Conservation (phyloP, 2,797 vertebrate species). For the Nannoperca australis region DNA sequence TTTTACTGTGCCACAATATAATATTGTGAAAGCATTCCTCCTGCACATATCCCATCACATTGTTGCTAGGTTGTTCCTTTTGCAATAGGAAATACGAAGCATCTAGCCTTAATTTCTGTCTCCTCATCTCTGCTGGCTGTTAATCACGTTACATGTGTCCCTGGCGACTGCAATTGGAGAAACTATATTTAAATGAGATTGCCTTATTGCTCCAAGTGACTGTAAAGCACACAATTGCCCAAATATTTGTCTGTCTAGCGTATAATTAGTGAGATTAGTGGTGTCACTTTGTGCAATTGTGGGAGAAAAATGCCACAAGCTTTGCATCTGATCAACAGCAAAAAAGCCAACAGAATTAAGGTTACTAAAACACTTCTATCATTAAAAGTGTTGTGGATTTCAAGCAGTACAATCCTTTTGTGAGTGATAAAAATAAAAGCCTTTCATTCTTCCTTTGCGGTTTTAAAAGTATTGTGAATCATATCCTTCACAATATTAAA, state of each 20-base stretch:
- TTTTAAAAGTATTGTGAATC: neutral
- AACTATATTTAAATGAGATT: slow-evolving; percentile 45
- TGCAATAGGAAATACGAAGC: slow-evolving; percentile 4
- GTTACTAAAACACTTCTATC: neutral
- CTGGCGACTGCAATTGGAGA: slow-evolving; percentile 14
- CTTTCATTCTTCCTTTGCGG: neutral
- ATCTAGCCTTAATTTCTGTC: neutral
- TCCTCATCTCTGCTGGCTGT: slow-evolving; percentile 12
- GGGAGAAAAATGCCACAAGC: slow-evolving; percentile 3
- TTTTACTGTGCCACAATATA: neutral
- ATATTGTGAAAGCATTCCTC: neutral
- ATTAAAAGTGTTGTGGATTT: neutral
- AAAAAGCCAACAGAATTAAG: slow-evolving; percentile 5
- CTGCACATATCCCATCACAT: slow-evolving; percentile 14
- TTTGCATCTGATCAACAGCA: slow-evolving; percentile 9
- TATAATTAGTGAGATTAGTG: slow-evolving; percentile 40
- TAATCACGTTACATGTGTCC: slow-evolving; percentile 34
- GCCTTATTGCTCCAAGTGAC: slow-evolving; percentile 24
- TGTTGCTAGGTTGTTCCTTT: neutral
- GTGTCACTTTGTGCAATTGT: slow-evolving; percentile 20
- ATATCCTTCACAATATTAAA: neutral
- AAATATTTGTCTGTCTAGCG: slow-evolving; percentile 39
- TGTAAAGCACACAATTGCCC: slow-evolving; percentile 19
- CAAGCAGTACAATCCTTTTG: neutral
- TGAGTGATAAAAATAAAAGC: neutral